These are phyloP conservation scores for Hyppa rectilinea DNA, from an alignment of 2,888 invertebrate species.

Conservation along the genomic window DNA sequence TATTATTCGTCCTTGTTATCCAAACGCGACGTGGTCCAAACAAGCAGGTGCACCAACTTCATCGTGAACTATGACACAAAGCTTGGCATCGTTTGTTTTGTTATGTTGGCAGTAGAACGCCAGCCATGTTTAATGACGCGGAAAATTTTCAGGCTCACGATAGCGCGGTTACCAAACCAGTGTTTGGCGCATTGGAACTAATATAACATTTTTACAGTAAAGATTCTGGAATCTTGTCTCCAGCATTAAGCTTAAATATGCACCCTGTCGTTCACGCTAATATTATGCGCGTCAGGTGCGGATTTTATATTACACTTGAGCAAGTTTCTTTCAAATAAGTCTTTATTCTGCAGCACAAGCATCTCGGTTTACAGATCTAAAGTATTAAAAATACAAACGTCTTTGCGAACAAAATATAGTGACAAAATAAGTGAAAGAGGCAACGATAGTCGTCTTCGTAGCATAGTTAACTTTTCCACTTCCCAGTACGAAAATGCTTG, in stretches of 20 bases:
- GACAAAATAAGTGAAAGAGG: constrained; percentile 6
- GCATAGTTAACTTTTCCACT: constrained; percentile 29
- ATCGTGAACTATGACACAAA: constrained; percentile 75
- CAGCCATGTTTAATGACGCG: constrained; percentile 80
- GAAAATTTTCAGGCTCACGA: constrained; percentile 80
- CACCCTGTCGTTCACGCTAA: constrained; percentile 30
- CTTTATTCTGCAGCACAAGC: constrained; percentile 19
- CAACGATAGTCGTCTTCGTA: constrained; percentile 4
- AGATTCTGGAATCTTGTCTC: constrained; percentile 52
- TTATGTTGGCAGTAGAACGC: constrained; percentile 66
- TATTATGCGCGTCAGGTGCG: constrained; percentile 49
- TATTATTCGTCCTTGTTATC: constrained; percentile 38
- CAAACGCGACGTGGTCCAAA: constrained; percentile 38
- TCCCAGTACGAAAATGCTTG: constrained; percentile 18
- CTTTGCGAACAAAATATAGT: constrained; percentile 25
- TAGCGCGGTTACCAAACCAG: constrained; percentile 72
- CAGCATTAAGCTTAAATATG: constrained; percentile 45
- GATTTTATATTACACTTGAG: constrained; percentile 45
- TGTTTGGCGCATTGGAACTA: constrained; percentile 80
- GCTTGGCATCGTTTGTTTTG: constrained; percentile 69
- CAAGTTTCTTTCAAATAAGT: constrained; percentile 35
- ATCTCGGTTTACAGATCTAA: constrained; percentile 1
- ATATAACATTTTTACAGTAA: constrained; percentile 69
- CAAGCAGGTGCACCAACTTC: constrained; percentile 69
- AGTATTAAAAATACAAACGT: constrained; percentile 48